Percentiles rank a stretch among this genome's conserved stretches.
Evolutionary conservation across 2,113 vertebrate genomes (phyloP).

Genomic region (Aleadryas rufinucha): DNA sequence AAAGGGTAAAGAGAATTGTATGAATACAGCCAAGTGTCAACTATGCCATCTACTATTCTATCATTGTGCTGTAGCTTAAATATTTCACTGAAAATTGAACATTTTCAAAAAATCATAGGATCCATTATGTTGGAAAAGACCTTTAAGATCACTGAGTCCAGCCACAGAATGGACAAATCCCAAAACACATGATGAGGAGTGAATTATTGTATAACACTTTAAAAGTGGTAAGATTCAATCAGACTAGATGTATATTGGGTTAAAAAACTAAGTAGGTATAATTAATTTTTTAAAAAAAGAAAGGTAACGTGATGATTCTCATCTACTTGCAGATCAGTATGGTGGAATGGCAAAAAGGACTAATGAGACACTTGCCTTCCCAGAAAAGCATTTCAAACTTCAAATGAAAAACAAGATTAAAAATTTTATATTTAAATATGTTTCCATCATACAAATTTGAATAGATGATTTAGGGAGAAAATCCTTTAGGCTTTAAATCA

Average conservation of each 20-base stretch:
- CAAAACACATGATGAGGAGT: rapidly evolving
- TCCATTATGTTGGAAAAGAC: background rate
- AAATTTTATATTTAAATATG: background rate
- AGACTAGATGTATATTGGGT: background rate
- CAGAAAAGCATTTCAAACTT: background rate
- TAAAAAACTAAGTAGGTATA: background rate
- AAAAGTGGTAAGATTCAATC: background rate
- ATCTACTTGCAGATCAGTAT: background rate
- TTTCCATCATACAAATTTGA: background rate
- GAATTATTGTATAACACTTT: background rate
- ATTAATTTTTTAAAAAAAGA: background rate
- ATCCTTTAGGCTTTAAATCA: background rate
- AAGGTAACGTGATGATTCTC: background rate
- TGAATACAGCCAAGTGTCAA: background rate
- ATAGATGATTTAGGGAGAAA: background rate
- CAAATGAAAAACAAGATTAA: background rate
- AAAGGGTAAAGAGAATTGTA: background rate
- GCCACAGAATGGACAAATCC: background rate
- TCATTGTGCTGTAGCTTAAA: background rate
- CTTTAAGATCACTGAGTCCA: background rate
- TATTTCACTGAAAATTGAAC: background rate
- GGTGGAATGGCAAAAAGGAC: background rate
- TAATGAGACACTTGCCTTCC: background rate
- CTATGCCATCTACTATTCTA: background rate
- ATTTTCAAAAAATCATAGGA: background rate